A percentile compares a stretch with the other conserved stretches of the same genome.
These are phyloP conservation scores for Xestia ashworthii DNA, from an alignment of 2,888 invertebrate species.

Conservation along the genomic window DNA sequence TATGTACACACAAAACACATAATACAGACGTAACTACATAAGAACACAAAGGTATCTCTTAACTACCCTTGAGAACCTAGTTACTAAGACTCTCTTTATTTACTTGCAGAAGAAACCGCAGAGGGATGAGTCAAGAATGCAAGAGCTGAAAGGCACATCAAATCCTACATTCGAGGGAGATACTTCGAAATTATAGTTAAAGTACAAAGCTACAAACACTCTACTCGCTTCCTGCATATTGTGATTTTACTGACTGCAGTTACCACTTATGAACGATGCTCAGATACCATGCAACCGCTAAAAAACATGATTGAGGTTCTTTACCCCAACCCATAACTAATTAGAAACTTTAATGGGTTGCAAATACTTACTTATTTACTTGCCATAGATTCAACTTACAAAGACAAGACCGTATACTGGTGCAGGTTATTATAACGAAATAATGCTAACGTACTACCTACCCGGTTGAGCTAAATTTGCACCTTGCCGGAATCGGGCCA, in stretches of 20 bases:
- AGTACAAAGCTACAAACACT: not conserved
- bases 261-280: constrained; percentile 1
- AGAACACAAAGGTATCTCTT: not conserved
- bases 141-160: constrained; percentile 76
- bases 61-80: not conserved
- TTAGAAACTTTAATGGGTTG: not conserved
- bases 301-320: not conserved
- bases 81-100: not conserved
- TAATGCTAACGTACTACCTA: not conserved
- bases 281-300: not conserved
- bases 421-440: not conserved
- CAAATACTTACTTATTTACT: not conserved
- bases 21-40: not conserved
- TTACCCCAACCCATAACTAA: not conserved
- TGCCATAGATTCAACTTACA: not conserved
- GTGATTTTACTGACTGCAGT: constrained; percentile 15
- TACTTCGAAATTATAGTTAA: constrained; percentile 56
- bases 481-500: not conserved
- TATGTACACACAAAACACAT: too few relatives aligned
- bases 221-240: not conserved
- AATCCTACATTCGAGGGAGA: constrained; percentile 82
- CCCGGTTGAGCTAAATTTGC: not conserved
- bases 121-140: constrained; percentile 73
- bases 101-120: constrained; percentile 71
- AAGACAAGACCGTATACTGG: too few relatives aligned